Conservation (phyloP, 2,797 vertebrate genomes). For the Danio albolineatus region DNA sequence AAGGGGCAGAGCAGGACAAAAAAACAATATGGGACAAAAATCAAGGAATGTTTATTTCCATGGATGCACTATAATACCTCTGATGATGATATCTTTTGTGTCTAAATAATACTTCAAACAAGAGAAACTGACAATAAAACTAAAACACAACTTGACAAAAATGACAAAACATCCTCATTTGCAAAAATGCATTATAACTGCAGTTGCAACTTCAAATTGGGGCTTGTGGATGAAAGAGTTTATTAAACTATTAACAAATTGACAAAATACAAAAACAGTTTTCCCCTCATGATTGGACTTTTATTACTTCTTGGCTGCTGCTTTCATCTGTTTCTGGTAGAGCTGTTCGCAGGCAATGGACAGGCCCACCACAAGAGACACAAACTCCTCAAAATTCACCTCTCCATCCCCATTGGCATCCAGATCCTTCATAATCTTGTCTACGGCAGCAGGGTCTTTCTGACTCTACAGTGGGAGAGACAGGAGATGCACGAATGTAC, state of each 20-base stretch:
- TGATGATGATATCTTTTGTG: not conserved
- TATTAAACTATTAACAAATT: constrained; percentile 16
- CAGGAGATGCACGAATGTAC: too few species aligned
- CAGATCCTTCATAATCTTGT: constrained; percentile 81
- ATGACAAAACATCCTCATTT: not conserved
- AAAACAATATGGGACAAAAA: not conserved
- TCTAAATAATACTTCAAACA: not conserved
- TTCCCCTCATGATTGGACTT: not conserved
- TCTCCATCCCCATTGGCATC: constrained; percentile 81
- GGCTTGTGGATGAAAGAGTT: constrained; percentile 2
- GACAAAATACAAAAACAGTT: constrained; percentile 16
- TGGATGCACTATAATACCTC: constrained; percentile 6
- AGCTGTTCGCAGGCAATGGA: constrained; percentile 74
- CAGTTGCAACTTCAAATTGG: not conserved
- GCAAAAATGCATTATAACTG: not conserved
- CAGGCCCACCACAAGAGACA: constrained; percentile 74
- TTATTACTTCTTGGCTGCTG: constrained; percentile 43
- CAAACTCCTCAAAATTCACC: constrained; percentile 86
- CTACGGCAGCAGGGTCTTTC: constrained; percentile 69
- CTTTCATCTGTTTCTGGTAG: constrained; percentile 33
- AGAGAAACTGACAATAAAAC: not conserved
- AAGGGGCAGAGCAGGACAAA: not conserved
- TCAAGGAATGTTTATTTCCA: constrained; percentile 8
- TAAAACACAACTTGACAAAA: not conserved
- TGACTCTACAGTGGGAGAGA: constrained; percentile 65